Conservation (phyloP, 2,888 invertebrate species). For the Pyrrhosoma nymphula region DNA sequence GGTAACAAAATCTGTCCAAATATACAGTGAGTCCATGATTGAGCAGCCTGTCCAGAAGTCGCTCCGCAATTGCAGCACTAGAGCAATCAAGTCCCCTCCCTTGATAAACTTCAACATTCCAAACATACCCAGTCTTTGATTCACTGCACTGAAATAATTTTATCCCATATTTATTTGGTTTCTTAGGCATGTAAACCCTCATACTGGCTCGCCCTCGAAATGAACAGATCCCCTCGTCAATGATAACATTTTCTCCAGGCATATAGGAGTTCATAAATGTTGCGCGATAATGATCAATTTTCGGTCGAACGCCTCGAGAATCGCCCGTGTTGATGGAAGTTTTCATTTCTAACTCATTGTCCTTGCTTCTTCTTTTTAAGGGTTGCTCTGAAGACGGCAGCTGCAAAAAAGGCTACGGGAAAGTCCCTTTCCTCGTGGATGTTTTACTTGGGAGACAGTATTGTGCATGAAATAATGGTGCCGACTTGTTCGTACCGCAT, state of each 20-base stretch:
- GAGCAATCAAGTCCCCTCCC: neutral
- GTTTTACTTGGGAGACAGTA: constrained; percentile 59
- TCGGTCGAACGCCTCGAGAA: too few species aligned
- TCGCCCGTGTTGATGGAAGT: too few species aligned
- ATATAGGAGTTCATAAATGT: neutral
- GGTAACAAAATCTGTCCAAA: neutral
- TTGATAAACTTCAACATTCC: neutral
- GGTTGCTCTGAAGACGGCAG: constrained; percentile 44
- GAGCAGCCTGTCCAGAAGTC: neutral
- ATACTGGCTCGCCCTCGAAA: neutral
- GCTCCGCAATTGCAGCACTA: neutral
- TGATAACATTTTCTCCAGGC: neutral
- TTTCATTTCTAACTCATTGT: too few species aligned
- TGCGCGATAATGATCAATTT: neutral
- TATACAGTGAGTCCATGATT: neutral
- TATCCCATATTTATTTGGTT: neutral
- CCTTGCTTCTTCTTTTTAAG: neutral
- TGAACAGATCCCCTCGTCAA: neutral
- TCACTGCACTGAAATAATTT: neutral
- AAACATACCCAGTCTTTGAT: neutral
- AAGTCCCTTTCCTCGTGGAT: constrained; percentile 43
- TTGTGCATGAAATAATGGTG: constrained; percentile 88
- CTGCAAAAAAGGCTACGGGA: constrained; percentile 46
- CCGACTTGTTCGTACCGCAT: constrained; percentile 98
- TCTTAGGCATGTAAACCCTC: neutral